These are phyloP conservation scores for Eumaeus atala DNA, from an alignment of 1,140 invertebrate species.

Conservation along the genomic window DNA sequence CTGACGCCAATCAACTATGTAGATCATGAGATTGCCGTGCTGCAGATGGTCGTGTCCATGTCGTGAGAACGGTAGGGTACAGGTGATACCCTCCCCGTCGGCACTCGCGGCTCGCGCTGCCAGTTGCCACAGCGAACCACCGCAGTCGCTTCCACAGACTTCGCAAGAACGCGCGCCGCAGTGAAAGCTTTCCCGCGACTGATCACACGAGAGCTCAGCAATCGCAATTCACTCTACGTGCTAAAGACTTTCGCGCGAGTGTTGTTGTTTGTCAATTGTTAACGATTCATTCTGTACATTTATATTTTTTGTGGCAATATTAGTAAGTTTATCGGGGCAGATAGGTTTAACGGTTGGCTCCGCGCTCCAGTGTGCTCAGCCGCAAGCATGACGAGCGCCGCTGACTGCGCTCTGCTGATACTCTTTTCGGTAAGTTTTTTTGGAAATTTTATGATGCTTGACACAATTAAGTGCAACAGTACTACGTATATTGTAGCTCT, in stretches of 20 bases:
- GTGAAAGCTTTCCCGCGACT: constrained; percentile 24
- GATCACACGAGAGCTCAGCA: constrained; percentile 30
- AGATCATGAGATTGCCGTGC: constrained; percentile 61
- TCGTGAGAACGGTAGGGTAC: constrained; percentile 62
- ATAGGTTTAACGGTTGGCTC: constrained; percentile 69
- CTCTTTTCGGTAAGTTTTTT: constrained; percentile 50
- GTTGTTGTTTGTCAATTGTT: constrained; percentile 23
- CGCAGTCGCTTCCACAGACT: constrained; percentile 49
- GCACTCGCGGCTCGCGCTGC: constrained; percentile 52
- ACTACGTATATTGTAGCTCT: too few relatives aligned
- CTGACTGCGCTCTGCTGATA: constrained; percentile 54
- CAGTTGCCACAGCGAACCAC: constrained; percentile 39
- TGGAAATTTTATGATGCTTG: background rate
- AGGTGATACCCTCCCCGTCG: constrained; percentile 59
- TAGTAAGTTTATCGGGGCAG: constrained; percentile 69
- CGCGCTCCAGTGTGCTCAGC: constrained; percentile 67
- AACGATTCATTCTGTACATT: constrained; percentile 21
- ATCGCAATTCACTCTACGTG: constrained; percentile 18
- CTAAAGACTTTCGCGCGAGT: constrained; percentile 1
- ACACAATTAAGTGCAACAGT: too few relatives aligned
- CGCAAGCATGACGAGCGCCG: constrained; percentile 68
- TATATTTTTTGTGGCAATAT: constrained; percentile 50
- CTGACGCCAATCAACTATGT: constrained; percentile 65
- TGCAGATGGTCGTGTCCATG: constrained; percentile 35
- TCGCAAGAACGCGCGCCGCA: constrained; percentile 43